These are phyloP conservation scores for Poecile atricapillus DNA, from an alignment of 2,113 vertebrate genomes.

Conservation along the genomic window DNA sequence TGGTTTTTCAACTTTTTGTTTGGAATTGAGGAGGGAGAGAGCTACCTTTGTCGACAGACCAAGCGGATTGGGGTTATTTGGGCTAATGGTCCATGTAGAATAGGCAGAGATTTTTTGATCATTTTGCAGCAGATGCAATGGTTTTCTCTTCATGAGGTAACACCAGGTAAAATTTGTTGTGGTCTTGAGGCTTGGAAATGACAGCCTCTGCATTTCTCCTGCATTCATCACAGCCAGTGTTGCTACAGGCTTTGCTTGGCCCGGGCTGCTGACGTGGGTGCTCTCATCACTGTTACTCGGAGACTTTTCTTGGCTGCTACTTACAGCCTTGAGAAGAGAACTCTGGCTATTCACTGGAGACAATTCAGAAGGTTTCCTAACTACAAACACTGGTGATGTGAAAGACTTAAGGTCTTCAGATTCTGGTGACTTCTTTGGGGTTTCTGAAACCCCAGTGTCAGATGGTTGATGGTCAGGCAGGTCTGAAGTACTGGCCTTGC, in stretches of 20 bases:
- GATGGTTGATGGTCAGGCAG: slow-evolving; percentile 44
- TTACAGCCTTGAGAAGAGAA: slow-evolving; percentile 69
- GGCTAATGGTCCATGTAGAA: slow-evolving; percentile 82
- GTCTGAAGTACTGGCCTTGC: slow-evolving; percentile 32
- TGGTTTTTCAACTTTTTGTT: slow-evolving; percentile 88
- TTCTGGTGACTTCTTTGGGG: slow-evolving; percentile 65
- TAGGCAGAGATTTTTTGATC: slow-evolving; percentile 92
- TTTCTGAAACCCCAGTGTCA: slow-evolving; percentile 67
- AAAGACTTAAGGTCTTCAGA: slow-evolving; percentile 68
- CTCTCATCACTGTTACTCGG: slow-evolving; percentile 65
- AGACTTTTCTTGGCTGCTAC: slow-evolving; percentile 77
- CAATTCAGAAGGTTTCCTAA: slow-evolving; percentile 56
- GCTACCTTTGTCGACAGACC: slow-evolving; percentile 92
- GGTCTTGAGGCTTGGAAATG: slow-evolving; percentile 94
- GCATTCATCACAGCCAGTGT: slow-evolving; percentile 73
- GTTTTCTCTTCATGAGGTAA: slow-evolving; percentile 88
- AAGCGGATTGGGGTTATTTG: slow-evolving; percentile 88
- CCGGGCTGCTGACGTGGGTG: slow-evolving; percentile 62
- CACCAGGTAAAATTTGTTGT: slow-evolving; percentile 95
- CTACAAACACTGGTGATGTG: not conserved
- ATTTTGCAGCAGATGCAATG: slow-evolving; percentile 83
- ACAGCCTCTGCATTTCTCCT: slow-evolving; percentile 78
- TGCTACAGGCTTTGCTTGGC: slow-evolving; percentile 73
- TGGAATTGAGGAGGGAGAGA: slow-evolving; percentile 93
- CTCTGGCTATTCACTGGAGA: slow-evolving; percentile 52